Conservation (phyloP, 1,140 invertebrate species). For the Catajapyx aquilonaris region DNA sequence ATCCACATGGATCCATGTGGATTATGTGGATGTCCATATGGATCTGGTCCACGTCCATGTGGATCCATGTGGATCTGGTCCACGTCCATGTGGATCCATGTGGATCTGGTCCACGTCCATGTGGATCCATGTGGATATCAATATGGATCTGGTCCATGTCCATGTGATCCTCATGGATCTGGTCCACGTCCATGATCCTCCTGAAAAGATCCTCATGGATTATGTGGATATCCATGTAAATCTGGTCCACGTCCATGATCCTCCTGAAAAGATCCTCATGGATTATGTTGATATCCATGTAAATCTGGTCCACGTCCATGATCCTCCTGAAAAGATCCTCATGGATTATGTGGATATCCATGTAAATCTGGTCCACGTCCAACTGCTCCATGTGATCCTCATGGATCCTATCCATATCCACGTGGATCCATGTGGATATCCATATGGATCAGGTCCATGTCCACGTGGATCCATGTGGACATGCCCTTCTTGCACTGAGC, state of each 20-base stretch:
- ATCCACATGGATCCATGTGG: no score
- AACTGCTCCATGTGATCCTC: not conserved
- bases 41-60: no score
- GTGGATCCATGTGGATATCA: not conserved
- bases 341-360: not conserved
- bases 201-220: no score
- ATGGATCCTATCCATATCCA: not conserved
- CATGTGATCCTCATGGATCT: no score
- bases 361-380: not conserved
- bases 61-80: not conserved
- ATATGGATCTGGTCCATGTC: no score
- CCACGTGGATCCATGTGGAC: no score
- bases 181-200: not conserved
- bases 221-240: no score
- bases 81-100: not conserved
- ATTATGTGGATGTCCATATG: no score
- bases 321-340: slow-evolving; percentile 25
- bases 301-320: no score
- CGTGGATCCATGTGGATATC: not conserved
- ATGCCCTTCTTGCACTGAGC: not conserved
- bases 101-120: not conserved
- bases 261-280: no score
- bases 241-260: not conserved
- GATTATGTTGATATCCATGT: no score
- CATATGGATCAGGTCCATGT: no score